phyloP scores from a whole-genome alignment of 2,888 invertebrate species.

The Odontomyia ornata region DNA sequence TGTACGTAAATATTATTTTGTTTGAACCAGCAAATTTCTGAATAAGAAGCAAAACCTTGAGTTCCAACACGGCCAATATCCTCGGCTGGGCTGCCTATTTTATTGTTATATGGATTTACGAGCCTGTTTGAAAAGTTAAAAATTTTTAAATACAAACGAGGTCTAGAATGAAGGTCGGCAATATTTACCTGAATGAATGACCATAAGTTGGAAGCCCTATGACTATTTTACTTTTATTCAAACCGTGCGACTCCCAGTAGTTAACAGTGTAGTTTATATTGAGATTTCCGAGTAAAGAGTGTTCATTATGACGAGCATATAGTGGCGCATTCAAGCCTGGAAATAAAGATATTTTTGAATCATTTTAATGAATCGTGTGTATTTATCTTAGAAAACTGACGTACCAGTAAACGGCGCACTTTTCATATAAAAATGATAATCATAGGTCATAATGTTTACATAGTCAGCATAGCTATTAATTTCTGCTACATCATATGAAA shows the following conservation, averaged over 20 bases:
- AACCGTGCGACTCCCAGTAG: slow-evolving; percentile 79
- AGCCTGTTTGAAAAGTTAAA: slow-evolving; percentile 63
- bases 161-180: background rate
- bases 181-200: slow-evolving; percentile 73
- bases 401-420: slow-evolving; percentile 79
- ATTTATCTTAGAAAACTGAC: background rate
- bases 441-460: slow-evolving; percentile 91
- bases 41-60: slow-evolving; percentile 77
- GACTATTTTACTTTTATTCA: slow-evolving; percentile 80
- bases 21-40: slow-evolving; percentile 75
- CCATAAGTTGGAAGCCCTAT: slow-evolving; percentile 90
- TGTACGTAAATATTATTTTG: slow-evolving; percentile 65
- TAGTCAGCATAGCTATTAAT: slow-evolving; percentile 84
- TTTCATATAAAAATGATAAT: slow-evolving; percentile 82
- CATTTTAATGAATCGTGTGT: background rate
- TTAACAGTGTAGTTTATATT: slow-evolving; percentile 84
- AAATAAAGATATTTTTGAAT: slow-evolving; percentile 13
- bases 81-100: slow-evolving; percentile 75
- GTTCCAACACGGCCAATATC: slow-evolving; percentile 75
- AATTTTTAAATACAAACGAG: background rate
- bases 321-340: slow-evolving; percentile 83
- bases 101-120: slow-evolving; percentile 73
- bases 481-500: slow-evolving; percentile 80
- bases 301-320: slow-evolving; percentile 70
- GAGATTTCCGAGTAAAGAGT: slow-evolving; percentile 72